Evolutionary conservation across 2,113 vertebrate species (phyloP), one percentile per base, ranked within the genome.

Genomic region (Paratilapia polleni): DNA sequence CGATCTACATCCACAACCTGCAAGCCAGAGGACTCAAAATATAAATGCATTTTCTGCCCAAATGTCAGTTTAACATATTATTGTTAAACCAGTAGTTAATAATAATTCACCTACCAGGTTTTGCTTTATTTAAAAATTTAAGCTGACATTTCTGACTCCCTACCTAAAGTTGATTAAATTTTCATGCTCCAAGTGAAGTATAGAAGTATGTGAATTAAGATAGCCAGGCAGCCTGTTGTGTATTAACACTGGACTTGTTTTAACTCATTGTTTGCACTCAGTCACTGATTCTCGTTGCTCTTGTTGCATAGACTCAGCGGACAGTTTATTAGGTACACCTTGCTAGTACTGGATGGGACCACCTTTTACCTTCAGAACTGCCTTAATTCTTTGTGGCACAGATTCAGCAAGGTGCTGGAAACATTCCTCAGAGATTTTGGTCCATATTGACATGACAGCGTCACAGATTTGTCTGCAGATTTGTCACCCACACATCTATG

Each of bases 1-100:
- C 96, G 95, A 62, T 98, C 98, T 83, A 97, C 96, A 49, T 98
- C 98, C 87, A 99, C 96, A 82, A 97, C 94, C 98, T 99, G 86
- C 26, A 73, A 13, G 3, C 66, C 26, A 73, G 66, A 43, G 52
- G 10, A 31, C 43, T 31, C 26, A 73, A 73, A 31, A 52, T 73
- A 26, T 52, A 73, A 24, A 70, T 20, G 66, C 24, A 28, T 70
- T 70, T 70, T 70, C 66, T 28, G 26, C 66, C 24, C 66, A 70
- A 26, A 73, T 3, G 47, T n/a, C 66, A 52, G 17, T 73, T 73
- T 20, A 70, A 20, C 41, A 28, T 5, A 70, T 0, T 49, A 70
- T 49, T 28, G 24, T 70, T 70, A 4, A 73, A 52, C 10, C 10
- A 52, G 28, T 31, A 17, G 43, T 52, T 31, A 19, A 52, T 73